Evolutionary conservation across 2,797 vertebrate species (phyloP), one percentile per base, ranked within the genome.

Genomic region (Hypotaenidia okinawae): DNA sequence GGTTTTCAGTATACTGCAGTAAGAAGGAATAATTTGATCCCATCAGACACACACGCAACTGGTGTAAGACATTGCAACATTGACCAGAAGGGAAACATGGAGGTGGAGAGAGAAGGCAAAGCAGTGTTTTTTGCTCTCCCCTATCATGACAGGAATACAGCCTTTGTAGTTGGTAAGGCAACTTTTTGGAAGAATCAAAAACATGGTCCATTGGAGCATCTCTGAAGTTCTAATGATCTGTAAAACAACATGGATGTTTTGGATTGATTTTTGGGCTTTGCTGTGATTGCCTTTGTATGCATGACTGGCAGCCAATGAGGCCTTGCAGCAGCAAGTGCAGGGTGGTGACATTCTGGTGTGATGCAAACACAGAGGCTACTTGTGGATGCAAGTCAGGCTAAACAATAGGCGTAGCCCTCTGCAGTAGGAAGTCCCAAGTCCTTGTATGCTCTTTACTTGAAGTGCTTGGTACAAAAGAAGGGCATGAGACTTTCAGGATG

Each of bases 1-100:
- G 63, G 43, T 90, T 95, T 97, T 96, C 81, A 82, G 89, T 94
- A 93, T 93, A 94, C 68, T 93, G 84, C 90, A 95, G 84, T 95
- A 93, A 89, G 45, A 81, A 69, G 13, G 52, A 93, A 89, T 74
- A 84, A 77, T 74, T 81, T 54, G 72, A 74, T 89, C 81, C 80
- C 24, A 70, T 74, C 72, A 74, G 28, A 47, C 37, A 49, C 17
- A 59, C 35, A 27, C 11, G 45, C 6, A 92, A 87, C 35, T 73
- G 35, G 41, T 84, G 8, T 47, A 79, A 67, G n/a, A 61, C 22
- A n/a, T 67, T 76, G 19, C 30, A 91, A 66, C 27, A n/a, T 43
- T 67, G 72, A 80, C 3, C 8, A 35, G 13, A 47, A 76, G 9
- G 10, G 1, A 5, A 88, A 5, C 16, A 13, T 7, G 10, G 21